A percentile compares a stretch with the other conserved stretches of the same genome.
phyloP scores from a whole-genome alignment of 2,888 invertebrate genomes.

The Phytoseiulus persimilis region DNA sequence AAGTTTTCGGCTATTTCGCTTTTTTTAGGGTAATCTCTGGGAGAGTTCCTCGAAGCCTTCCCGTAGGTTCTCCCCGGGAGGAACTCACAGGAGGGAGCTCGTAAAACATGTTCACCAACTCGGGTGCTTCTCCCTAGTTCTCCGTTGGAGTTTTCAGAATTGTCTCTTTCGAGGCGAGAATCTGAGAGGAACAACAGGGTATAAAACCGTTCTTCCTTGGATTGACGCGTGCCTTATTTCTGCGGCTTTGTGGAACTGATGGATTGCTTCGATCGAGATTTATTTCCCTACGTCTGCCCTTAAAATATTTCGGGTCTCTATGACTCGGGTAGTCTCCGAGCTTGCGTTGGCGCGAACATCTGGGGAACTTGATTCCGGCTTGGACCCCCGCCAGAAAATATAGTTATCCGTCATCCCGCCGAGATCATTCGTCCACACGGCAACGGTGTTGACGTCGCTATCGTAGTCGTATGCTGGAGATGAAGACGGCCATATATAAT shows the following conservation, averaged over 20 bases:
- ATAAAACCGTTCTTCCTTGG: background rate
- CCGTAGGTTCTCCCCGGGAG: too few species aligned
- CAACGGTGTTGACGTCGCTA: background rate
- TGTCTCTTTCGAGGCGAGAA: too few species aligned
- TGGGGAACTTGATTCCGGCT: background rate
- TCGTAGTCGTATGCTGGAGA: background rate
- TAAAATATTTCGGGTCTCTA: background rate
- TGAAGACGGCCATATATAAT: background rate
- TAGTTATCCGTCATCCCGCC: background rate
- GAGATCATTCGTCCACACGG: background rate
- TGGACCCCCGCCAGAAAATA: background rate
- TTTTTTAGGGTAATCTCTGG: too few species aligned
- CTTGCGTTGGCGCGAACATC: background rate
- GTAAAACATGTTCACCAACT: too few species aligned
- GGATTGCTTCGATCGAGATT: background rate
- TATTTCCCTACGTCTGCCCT: background rate
- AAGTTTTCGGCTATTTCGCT: too few species aligned
- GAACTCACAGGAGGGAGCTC: too few species aligned
- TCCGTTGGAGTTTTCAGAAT: too few species aligned
- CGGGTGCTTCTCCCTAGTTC: too few species aligned
- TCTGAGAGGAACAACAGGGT: background rate
- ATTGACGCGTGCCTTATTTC: background rate
- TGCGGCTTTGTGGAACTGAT: background rate
- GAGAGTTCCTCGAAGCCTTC: too few species aligned
- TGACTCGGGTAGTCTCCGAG: too few species aligned